Conservation (phyloP, 2,113 vertebrate genomes). For the Nansenia antarctica region DNA sequence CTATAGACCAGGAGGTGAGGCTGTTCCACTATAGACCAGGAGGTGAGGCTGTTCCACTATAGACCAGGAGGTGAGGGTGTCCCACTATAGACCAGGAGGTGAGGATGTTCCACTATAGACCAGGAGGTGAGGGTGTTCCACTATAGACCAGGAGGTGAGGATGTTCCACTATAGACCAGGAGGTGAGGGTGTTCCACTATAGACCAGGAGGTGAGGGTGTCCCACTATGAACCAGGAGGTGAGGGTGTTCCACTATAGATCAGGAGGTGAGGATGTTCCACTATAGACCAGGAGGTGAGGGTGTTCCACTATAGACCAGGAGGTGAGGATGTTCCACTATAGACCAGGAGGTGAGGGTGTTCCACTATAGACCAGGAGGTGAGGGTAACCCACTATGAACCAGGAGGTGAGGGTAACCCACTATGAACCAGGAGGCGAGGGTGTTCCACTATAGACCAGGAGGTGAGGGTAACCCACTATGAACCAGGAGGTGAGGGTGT, state of each 20-base stretch:
- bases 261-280: too few species aligned
- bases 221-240: neutral
- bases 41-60: constrained; percentile 6
- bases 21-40: constrained; percentile 7
- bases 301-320: constrained; percentile 12
- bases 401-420: neutral
- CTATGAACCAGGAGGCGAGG: neutral
- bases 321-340: constrained; percentile 6
- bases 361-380: neutral
- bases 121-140: constrained; percentile 5
- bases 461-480: neutral
- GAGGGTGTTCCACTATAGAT: too few species aligned
- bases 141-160: neutral
- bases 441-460: constrained; percentile 7
- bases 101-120: constrained; percentile 13
- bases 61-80: constrained; percentile 1
- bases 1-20: neutral
- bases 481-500: constrained; percentile 1
- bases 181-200: constrained; percentile 12
- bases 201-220: constrained; percentile 1
- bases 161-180: constrained; percentile 7
- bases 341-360: constrained; percentile 1
- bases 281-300: neutral
- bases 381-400: constrained; percentile 7
- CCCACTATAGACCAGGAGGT: neutral